A percentile compares a stretch with the other conserved stretches of the same genome.
Evolutionary conservation across 2,113 vertebrate genomes (phyloP).

Genomic region (Crypturellus undulatus): DNA sequence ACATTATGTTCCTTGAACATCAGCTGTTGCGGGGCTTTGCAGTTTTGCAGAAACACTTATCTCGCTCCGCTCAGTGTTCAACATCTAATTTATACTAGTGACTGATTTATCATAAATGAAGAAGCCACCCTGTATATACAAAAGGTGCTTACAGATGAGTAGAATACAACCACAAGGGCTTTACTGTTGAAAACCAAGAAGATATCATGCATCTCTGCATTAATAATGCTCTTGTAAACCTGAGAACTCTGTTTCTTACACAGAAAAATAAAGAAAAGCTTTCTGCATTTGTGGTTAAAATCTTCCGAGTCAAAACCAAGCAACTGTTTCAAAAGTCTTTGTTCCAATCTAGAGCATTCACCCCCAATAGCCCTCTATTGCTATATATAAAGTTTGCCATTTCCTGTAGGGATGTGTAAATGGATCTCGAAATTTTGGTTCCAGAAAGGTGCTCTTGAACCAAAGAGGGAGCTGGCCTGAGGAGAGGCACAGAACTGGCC

Average conservation of each 20-base stretch:
- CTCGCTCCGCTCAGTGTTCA: background rate
- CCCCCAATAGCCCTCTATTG: background rate
- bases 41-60: background rate
- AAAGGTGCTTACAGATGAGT: rapidly evolving
- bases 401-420: rapidly evolving
- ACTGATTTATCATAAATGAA: background rate
- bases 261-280: background rate
- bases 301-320: background rate
- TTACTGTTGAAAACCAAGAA: background rate
- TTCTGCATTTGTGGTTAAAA: background rate
- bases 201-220: background rate
- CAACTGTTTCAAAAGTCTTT: background rate
- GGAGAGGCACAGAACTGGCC: background rate
- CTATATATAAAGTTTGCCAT: background rate
- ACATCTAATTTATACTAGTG: background rate
- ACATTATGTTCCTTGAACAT: background rate
- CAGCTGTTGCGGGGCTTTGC: background rate
- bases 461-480: background rate
- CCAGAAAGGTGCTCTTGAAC: background rate
- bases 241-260: background rate
- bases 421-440: background rate
- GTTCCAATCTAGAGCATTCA: background rate
- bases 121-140: rapidly evolving
- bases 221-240: background rate
- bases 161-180: background rate